Evolutionary conservation across 2,113 vertebrate species (phyloP).

Genomic region (Nyctereutes procyonoides): DNA sequence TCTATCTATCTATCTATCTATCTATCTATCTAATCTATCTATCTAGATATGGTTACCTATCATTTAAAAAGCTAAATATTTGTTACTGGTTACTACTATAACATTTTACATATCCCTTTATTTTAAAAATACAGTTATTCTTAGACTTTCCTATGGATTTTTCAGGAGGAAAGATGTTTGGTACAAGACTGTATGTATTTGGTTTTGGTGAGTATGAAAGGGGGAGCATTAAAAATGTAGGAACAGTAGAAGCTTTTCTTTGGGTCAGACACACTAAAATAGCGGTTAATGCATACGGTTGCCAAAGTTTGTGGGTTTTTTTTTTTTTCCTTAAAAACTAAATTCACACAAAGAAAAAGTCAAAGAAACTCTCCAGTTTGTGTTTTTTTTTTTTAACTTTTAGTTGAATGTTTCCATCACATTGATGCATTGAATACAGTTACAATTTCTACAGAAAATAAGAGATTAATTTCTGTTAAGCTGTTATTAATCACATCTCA

Average conservation of each 20-base stretch:
- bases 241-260: neutral
- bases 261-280: neutral
- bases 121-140: neutral
- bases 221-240: neutral
- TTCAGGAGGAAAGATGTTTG: neutral
- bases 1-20: too few relatives aligned
- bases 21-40: too few relatives aligned
- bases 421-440: neutral
- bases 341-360: constrained; percentile 38
- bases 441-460: constrained; percentile 29
- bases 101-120: neutral
- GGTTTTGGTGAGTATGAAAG: neutral
- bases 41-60: neutral
- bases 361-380: neutral
- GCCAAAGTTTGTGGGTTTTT: neutral
- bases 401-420: neutral
- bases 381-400: neutral
- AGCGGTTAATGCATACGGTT: neutral
- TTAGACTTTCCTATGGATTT: neutral
- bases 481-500: neutral
- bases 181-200: neutral
- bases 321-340: neutral
- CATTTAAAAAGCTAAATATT: neutral
- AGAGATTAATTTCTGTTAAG: neutral
- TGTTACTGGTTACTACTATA: neutral